phyloP scores from a whole-genome alignment of 1,140 invertebrate species.

The Holotrichia oblita region DNA sequence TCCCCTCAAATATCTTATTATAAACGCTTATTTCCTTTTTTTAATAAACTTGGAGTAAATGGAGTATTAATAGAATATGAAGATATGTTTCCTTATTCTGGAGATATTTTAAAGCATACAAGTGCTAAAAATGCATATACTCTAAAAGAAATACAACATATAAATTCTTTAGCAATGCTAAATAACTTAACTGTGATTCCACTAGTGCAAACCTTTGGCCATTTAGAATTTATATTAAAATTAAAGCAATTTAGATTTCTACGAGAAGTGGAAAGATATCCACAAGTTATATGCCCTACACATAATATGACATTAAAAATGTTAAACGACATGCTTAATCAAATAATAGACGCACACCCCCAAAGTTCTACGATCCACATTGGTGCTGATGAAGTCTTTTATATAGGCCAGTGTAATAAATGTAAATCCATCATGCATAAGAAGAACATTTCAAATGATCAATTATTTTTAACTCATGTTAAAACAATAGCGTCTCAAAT shows the following conservation, averaged over 20 bases:
- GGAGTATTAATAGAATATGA: constrained; percentile 93
- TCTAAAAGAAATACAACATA: constrained; percentile 69
- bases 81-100: constrained; percentile 93
- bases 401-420: constrained; percentile 77
- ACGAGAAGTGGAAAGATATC: constrained; percentile 77
- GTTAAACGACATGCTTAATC: constrained; percentile 78
- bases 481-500: constrained; percentile 68
- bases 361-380: constrained; percentile 76
- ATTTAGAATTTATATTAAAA: constrained; percentile 89
- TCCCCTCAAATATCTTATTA: constrained; percentile 78
- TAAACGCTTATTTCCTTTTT: constrained; percentile 73
- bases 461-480: constrained; percentile 76
- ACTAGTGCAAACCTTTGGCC: constrained; percentile 93
- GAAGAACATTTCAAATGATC: constrained; percentile 54
- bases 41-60: constrained; percentile 80
- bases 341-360: constrained; percentile 61
- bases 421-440: constrained; percentile 67
- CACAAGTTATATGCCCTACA: constrained; percentile 83
- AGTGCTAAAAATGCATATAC: constrained; percentile 80
- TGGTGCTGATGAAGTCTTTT: constrained; percentile 81
- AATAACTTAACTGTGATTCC: constrained; percentile 83
- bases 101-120: constrained; percentile 67
- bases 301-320: constrained; percentile 73
- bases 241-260: constrained; percentile 76
- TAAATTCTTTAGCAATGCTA: constrained; percentile 70